Percentiles rank a stretch among this genome's conserved stretches.
phyloP scores from a whole-genome alignment of 2,113 vertebrate species.

The Halichoerus grypus region DNA sequence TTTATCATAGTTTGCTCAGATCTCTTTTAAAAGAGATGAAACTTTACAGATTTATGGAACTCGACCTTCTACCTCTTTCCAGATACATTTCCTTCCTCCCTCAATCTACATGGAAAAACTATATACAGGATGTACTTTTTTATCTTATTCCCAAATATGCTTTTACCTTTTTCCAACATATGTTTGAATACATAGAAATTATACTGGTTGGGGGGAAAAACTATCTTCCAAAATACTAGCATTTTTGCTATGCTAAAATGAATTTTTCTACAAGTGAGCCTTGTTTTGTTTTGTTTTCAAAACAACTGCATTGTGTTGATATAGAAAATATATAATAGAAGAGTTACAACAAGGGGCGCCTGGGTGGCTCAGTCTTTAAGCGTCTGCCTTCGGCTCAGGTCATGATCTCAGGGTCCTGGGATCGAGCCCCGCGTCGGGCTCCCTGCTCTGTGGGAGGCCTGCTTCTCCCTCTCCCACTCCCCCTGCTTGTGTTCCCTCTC shows the following conservation, averaged over 20 bases:
- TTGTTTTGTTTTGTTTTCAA: background rate
- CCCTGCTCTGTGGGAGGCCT: too few relatives aligned
- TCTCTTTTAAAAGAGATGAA: background rate
- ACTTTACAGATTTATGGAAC: background rate
- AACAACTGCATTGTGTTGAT: background rate
- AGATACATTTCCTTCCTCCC: background rate
- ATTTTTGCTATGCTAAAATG: background rate
- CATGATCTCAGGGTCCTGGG: too few relatives aligned
- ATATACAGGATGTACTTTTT: background rate
- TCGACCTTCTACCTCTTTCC: background rate
- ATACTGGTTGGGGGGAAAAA: background rate
- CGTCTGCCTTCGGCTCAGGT: too few relatives aligned
- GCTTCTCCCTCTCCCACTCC: too few relatives aligned
- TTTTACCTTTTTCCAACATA: background rate
- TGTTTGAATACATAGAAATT: background rate
- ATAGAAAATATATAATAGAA: background rate
- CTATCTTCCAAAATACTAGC: background rate
- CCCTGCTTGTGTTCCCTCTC: too few relatives aligned
- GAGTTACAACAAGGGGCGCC: too few relatives aligned
- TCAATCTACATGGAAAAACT: background rate
- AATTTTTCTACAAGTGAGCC: background rate
- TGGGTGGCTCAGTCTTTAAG: too few relatives aligned
- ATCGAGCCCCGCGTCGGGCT: too few relatives aligned
- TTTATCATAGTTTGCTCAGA: background rate
- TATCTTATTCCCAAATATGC: background rate